These are phyloP conservation scores for Aplidium turbinatum DNA, from an alignment of 23 tunicate species.

Conservation along the genomic window DNA sequence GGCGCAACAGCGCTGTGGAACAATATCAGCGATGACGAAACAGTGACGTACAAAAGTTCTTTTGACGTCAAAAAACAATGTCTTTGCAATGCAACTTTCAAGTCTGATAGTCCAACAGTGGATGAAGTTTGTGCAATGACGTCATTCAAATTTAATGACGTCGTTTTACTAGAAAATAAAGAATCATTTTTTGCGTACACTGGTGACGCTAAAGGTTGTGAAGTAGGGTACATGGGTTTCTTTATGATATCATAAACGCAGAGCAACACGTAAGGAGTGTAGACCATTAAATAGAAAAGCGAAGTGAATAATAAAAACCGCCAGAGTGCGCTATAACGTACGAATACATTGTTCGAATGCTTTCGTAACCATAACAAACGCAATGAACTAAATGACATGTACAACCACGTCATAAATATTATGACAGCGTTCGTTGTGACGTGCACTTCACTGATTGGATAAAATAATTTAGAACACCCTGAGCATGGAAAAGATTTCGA, in stretches of 20 bases:
- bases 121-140: neutral
- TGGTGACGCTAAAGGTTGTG: neutral
- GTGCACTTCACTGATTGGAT: conserved; percentile 58
- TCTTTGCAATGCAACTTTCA: neutral
- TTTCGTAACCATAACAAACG: conserved; percentile 82
- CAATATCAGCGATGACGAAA: conserved; percentile 43
- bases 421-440: conserved; percentile 30
- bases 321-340: conserved; percentile 96
- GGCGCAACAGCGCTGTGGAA: conserved; percentile 60
- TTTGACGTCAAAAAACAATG: neutral
- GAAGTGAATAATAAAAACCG: conserved; percentile 68
- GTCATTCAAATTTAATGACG: neutral
- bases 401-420: conserved; percentile 53
- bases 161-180: too few species aligned
- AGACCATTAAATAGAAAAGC: conserved; percentile 42
- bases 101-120: neutral
- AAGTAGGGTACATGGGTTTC: neutral
- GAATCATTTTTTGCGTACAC: neutral
- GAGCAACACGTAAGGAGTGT: conserved; percentile 43
- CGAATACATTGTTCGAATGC: conserved; percentile 80
- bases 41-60: conserved; percentile 1
- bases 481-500: too few species aligned
- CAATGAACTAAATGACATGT: conserved; percentile 45
- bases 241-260: conserved; percentile 44
- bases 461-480: conserved; percentile 46